Conservation (phyloP, 2,113 vertebrate species). For the Equus przewalskii region DNA sequence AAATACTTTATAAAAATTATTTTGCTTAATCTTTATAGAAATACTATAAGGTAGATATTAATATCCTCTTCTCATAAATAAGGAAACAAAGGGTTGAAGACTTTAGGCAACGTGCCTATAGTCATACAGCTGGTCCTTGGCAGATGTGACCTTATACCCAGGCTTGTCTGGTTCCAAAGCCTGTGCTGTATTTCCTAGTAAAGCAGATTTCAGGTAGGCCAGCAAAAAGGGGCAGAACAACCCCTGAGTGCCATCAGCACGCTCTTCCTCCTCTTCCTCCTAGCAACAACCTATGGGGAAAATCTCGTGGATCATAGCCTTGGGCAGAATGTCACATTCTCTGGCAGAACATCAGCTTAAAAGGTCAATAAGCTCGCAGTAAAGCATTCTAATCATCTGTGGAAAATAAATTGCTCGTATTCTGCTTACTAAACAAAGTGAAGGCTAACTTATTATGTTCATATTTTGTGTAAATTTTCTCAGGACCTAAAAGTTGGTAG, state of each 20-base stretch:
- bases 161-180: background rate
- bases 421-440: constrained; percentile 55
- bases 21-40: background rate
- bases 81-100: background rate
- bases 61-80: background rate
- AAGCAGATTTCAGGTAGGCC: background rate
- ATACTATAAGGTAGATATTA: background rate
- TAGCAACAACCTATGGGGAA: background rate
- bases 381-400: constrained; percentile 24
- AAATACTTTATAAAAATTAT: background rate
- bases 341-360: background rate
- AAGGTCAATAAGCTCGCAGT: constrained; percentile 34
- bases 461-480: constrained; percentile 29
- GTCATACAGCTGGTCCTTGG: background rate
- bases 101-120: background rate
- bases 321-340: constrained; percentile 48
- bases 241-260: rapidly evolving
- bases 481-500: background rate
- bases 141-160: rapidly evolving
- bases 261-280: background rate
- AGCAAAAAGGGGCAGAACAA: background rate
- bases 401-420: constrained; percentile 50
- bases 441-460: constrained; percentile 9
- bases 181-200: background rate
- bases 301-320: background rate